These are phyloP conservation scores for Progne subis DNA, from an alignment of 2,113 vertebrate genomes.

Conservation along the genomic window DNA sequence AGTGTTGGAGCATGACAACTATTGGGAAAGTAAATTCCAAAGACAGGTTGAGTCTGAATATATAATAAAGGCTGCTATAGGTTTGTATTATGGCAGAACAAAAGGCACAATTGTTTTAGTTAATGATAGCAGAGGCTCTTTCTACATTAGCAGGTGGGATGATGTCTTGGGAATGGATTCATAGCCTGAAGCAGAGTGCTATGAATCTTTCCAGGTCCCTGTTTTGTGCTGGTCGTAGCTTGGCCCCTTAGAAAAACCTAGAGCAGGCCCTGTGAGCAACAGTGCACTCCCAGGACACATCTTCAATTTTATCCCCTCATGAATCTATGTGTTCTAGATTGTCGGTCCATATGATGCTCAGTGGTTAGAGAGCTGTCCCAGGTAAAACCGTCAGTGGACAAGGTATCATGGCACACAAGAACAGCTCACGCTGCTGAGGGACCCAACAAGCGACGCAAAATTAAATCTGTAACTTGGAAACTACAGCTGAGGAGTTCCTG, in stretches of 20 bases:
- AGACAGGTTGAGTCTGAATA: neutral
- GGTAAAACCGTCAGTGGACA: neutral
- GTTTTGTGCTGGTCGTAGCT: neutral
- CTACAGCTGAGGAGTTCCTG: neutral
- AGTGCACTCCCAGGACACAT: neutral
- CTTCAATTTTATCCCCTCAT: neutral
- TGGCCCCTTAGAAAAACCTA: neutral
- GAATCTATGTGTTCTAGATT: neutral
- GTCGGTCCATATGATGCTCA: neutral
- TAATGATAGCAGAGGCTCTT: neutral
- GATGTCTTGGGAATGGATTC: neutral
- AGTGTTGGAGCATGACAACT: neutral
- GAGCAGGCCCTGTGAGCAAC: neutral
- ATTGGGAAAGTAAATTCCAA: slow-evolving; percentile 10
- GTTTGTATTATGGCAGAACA: neutral
- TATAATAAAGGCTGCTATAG: neutral
- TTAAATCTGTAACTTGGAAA: neutral
- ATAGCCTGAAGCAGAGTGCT: neutral
- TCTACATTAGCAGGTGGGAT: neutral
- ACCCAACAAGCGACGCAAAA: neutral
- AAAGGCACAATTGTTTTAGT: neutral
- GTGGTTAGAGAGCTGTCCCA: neutral
- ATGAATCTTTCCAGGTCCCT: neutral
- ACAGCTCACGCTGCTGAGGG: accelerated
- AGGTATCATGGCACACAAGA: neutral